Evolutionary conservation across 2,113 vertebrate species (phyloP).

Genomic region (Isurus oxyrinchus): DNA sequence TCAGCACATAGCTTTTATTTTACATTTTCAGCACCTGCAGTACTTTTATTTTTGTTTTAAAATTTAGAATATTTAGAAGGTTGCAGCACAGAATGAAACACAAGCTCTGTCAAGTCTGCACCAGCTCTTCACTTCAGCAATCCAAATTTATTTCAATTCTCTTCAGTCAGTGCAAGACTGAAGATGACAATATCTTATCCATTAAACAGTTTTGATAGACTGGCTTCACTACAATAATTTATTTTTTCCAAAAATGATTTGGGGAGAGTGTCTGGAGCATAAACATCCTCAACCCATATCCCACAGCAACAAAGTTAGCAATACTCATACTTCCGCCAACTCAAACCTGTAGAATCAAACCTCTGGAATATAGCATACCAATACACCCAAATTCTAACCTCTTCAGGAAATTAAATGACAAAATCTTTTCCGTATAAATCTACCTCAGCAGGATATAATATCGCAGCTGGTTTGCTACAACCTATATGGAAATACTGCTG

Average conservation of each 20-base stretch:
- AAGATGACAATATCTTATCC: background rate
- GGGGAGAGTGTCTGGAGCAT: no score
- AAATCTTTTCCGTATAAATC: background rate
- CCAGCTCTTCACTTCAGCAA: background rate
- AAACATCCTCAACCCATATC: background rate
- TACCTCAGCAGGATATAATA: background rate
- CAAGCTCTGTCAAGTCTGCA: background rate
- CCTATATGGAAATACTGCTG: background rate
- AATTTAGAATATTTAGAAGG: background rate
- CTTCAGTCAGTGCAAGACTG: background rate
- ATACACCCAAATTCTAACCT: background rate
- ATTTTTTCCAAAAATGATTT: background rate
- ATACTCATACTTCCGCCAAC: background rate
- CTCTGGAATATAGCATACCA: background rate
- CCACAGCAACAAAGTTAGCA: background rate
- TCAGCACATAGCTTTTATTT: background rate
- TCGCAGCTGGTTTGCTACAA: background rate
- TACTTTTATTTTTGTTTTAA: background rate
- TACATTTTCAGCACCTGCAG: background rate
- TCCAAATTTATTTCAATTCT: background rate
- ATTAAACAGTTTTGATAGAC: background rate
- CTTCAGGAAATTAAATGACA: background rate
- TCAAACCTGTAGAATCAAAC: background rate
- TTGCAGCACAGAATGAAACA: background rate
- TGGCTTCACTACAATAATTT: background rate